Evolutionary conservation across 1,140 invertebrate genomes (phyloP).

Genomic region (Harpegnathos saltator): DNA sequence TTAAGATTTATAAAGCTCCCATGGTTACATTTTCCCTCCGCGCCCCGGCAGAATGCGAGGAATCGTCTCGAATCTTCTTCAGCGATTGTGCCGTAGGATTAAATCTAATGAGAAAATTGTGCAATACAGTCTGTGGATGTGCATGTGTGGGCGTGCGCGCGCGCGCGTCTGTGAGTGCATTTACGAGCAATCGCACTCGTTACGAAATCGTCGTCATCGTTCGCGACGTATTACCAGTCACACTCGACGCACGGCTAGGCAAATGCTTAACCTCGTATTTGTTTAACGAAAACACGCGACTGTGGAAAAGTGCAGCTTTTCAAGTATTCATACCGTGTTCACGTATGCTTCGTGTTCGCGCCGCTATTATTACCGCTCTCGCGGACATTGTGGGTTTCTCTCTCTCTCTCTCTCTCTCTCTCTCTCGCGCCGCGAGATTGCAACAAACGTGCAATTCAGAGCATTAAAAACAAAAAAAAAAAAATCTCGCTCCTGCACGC

Average conservation of each 20-base stretch:
- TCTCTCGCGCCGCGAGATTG: too few relatives aligned
- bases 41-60: background rate
- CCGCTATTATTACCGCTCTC: background rate
- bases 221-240: background rate
- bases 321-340: conserved; percentile 1
- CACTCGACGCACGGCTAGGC: background rate
- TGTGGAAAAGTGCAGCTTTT: background rate
- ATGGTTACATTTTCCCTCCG: conserved; percentile 9
- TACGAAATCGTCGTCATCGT: background rate
- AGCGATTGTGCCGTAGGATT: background rate
- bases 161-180: too few relatives aligned
- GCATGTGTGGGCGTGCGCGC: background rate
- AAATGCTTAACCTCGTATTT: conserved; percentile 1
- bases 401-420: too few relatives aligned
- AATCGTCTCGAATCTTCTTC: conserved; percentile 31
- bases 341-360: background rate
- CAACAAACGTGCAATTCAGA: too few relatives aligned
- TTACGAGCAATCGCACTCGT: too few relatives aligned
- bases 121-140: background rate
- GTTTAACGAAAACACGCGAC: background rate
- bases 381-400: too few relatives aligned
- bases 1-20: conserved; percentile 69
- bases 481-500: too few relatives aligned
- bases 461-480: too few relatives aligned
- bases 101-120: conserved; percentile 44